Evolutionary conservation across 2,888 invertebrate genomes (phyloP), one percentile per base, ranked within the genome.

Genomic region (Teleiodes luculella): DNA sequence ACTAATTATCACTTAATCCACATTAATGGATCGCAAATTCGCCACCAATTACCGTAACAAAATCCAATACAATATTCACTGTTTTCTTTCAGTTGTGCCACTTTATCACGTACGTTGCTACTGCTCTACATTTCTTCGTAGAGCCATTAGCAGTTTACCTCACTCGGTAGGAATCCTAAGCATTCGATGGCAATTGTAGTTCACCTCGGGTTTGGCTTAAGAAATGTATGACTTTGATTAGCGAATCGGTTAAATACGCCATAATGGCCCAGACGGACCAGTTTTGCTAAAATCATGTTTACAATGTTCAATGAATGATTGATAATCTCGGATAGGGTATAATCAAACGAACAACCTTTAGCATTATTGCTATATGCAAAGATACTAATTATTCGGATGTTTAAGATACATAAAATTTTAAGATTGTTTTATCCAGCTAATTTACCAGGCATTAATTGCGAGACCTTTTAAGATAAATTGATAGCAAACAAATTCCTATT

Each of bases 121-220:
- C 13, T 48, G 59, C 50, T 55, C 55, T 52, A 55, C 46, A 54
- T 57, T 58, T 47, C 8, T 28, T 24, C 28, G 37, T 11, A 18
- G 30, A 4, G 10, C 30, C 30, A 35, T 48, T 54, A 47, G 37
- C 14, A 20, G 53, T 52, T 55, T 51, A 47, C 55, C 48, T 56
- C 45, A 58, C 36, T 61, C 51, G 54, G 28, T 31, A 61, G 64
- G 76, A 72, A 78, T 79, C 70, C 61, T 16, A 59, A 60, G 65
- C 54, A 72, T 66, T 66, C 67, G 57, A 58, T 60, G 56, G 63
- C 54, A 60, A 71, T 68, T 59, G 72, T 66, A 52, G 85, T 74
- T 85, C 57, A 74, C 85, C 84, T 84, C 81, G 84, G 62, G 72
- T 72, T 66, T 28, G 33, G 11, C 18, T 51, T 69, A 76, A 75